A percentile compares a stretch with the other conserved stretches of the same genome.
Conservation (phyloP, 2,888 invertebrate species). For the Ichneumoninae sp. region DNA sequence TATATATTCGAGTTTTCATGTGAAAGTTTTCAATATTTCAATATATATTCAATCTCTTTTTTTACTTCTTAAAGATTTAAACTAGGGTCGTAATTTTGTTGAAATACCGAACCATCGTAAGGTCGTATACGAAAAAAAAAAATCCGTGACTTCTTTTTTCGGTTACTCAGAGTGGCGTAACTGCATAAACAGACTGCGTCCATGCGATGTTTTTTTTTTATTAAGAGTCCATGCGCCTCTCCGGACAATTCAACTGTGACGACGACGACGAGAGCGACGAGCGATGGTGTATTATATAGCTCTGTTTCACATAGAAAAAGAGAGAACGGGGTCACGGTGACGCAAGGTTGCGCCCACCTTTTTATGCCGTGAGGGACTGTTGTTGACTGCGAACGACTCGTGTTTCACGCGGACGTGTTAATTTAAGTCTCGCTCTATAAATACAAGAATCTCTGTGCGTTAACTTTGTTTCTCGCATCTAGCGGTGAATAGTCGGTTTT, state of each 20-base stretch:
- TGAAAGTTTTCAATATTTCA: no score
- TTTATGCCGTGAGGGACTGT: conserved; percentile 48
- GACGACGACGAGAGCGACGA: conserved; percentile 12
- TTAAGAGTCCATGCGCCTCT: conserved; percentile 17
- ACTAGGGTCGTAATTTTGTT: background rate
- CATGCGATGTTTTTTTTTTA: background rate
- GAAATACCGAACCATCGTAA: background rate
- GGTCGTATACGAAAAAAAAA: background rate
- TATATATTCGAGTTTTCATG: no score
- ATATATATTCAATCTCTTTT: no score
- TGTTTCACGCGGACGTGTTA: conserved; percentile 75
- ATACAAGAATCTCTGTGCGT: conserved; percentile 65
- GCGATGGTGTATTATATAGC: conserved; percentile 13
- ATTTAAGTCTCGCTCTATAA: conserved; percentile 75
- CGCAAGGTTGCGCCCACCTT: conserved; percentile 69
- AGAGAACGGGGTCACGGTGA: conserved; percentile 71
- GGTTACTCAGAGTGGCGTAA: background rate
- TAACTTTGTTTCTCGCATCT: conserved; percentile 29
- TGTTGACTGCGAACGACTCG: conserved; percentile 63
- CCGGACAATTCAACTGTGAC: conserved; percentile 61
- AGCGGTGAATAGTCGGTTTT: background rate
- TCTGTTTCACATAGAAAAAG: conserved; percentile 42
- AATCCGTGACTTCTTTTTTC: background rate
- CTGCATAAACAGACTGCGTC: conserved; percentile 7
- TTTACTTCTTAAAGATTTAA: background rate